A percentile compares a stretch with the other conserved stretches of the same genome.
These are phyloP conservation scores for Calyptommatus sinebrachiatus DNA, from an alignment of 2,113 vertebrate species.

Conservation along the genomic window DNA sequence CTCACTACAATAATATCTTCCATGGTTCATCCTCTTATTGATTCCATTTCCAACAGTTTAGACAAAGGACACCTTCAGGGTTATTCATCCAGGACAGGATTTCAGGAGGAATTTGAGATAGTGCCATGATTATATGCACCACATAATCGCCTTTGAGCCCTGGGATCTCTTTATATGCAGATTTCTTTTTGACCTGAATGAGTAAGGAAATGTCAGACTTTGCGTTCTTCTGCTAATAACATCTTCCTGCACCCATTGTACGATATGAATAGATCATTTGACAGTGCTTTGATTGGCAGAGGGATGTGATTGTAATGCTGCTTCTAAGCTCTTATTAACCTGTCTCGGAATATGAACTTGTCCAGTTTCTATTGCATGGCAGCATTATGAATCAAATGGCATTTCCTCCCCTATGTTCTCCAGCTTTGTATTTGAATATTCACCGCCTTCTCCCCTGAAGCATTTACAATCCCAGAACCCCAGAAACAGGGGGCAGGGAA, in stretches of 20 bases:
- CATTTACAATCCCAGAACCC: background rate
- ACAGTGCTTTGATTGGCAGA: background rate
- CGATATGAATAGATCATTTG: background rate
- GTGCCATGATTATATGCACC: background rate
- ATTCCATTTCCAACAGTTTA: background rate
- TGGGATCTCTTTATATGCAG: slow-evolving; percentile 9
- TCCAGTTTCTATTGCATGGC: background rate
- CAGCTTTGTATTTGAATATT: background rate
- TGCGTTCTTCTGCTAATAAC: background rate
- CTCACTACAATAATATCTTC: background rate
- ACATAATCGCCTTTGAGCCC: background rate
- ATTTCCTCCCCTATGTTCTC: background rate
- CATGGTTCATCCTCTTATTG: background rate
- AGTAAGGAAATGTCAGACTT: slow-evolving; percentile 1
- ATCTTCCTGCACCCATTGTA: background rate
- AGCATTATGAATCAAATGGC: background rate
- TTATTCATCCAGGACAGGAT: background rate
- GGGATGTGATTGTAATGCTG: background rate
- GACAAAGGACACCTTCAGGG: background rate
- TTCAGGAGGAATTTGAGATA: background rate
- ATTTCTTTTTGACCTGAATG: background rate
- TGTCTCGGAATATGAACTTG: background rate
- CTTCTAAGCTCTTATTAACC: background rate
- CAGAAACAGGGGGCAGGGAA: background rate
- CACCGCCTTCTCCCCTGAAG: background rate